Base-by-base conservation (phyloP, 2,797 vertebrate species). In the Oreochromis mossambicus region DNA sequence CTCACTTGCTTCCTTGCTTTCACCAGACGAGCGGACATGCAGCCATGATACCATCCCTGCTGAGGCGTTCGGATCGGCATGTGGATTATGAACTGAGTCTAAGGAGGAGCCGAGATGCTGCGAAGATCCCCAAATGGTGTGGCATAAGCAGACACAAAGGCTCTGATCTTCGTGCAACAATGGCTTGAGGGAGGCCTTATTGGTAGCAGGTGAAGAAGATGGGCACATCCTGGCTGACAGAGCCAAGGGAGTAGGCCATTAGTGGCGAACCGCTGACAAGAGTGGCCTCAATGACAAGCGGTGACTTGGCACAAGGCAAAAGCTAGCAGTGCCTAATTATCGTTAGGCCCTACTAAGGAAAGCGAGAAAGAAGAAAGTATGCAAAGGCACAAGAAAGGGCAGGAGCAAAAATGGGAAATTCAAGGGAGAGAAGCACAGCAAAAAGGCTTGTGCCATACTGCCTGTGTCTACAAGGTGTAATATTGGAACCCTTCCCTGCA, bases 141-240 rank as follows among this genome's bases (percentile, higher is more conserved):
- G 81, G 83, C 86, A 89, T 83, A 90, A 79, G 82, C 78, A 50
- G 32, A 90, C 73, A 87, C 63, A 90, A 85, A 90, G 86, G 87
- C 83, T 87, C 81, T 87, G 91, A 91, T 92, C 86, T 87, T 70
- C 77, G 54, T 82, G 82, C 61, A 78, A 68, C 61, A 61, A 85
- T 79, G 82, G 87, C 91, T 85, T 55, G 70, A 92, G 87, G 90
- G 56, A 80, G 54, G 80, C 70, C 83, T 90, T 93, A 94, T 94
- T 94, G 91, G 88, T 80, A 87, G 90, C 89, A 92, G 94, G 92
- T 91, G 90, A 91, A 66, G 82, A 85, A 83, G 83, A 87, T 76
- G 63, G 87, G 83, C 80, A 89, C 78, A 80, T 88, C 84, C 54
- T 56, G 82, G 70, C 88, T 92, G 92, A 94, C 92, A 91, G 81